These are phyloP conservation scores for Lutra lutra DNA, from an alignment of 2,797 vertebrate species.

Conservation along the genomic window DNA sequence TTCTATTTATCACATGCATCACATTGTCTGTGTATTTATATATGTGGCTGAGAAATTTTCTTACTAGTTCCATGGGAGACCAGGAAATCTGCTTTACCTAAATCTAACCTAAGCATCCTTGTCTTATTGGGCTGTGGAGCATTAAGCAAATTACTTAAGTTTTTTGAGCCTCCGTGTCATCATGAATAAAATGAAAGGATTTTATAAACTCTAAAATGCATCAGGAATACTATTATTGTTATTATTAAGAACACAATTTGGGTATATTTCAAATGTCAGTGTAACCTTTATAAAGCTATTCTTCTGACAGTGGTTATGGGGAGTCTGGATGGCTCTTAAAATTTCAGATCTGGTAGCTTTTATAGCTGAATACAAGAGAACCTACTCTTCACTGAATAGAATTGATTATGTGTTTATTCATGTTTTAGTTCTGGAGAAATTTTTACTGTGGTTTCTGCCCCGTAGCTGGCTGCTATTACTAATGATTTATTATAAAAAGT, in stretches of 20 bases:
- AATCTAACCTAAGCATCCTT: neutral
- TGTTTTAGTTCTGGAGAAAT: constrained; percentile 19
- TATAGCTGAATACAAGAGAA: neutral
- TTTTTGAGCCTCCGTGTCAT: neutral
- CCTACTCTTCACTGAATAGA: neutral
- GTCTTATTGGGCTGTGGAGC: neutral
- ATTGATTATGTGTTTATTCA: neutral
- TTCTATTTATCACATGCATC: constrained; percentile 56
- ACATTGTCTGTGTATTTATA: constrained; percentile 3
- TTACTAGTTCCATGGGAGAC: neutral
- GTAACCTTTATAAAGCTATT: constrained; percentile 32
- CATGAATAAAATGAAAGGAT: neutral
- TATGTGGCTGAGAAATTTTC: constrained; percentile 39
- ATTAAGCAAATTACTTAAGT: neutral
- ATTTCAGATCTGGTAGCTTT: constrained; percentile 30
- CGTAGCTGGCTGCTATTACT: neutral
- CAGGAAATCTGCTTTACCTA: neutral
- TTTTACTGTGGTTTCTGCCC: neutral
- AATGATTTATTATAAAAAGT: constrained; percentile 16
- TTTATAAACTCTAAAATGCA: neutral
- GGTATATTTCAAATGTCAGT: constrained; percentile 9
- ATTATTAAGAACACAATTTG: constrained; percentile 18
- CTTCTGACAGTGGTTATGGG: neutral
- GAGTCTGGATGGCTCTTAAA: neutral
- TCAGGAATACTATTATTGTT: neutral